phyloP scores from a whole-genome alignment of 1,140 invertebrate genomes.

The Oncopeltus fasciatus region DNA sequence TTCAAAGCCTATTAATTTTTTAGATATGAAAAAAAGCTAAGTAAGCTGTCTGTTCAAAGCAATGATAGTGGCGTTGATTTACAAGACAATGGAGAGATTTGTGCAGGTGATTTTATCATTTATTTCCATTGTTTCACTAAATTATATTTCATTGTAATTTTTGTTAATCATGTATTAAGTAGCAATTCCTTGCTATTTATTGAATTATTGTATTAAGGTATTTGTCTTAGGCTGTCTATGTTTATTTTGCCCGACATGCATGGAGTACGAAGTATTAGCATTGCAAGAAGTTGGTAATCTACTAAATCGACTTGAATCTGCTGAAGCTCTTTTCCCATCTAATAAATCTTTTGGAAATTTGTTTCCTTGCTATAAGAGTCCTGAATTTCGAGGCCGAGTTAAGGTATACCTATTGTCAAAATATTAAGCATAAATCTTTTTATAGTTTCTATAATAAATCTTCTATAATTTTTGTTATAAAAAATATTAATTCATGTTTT shows the following conservation, averaged over 20 bases:
- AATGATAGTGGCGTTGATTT: constrained; percentile 29
- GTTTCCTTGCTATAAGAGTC: constrained; percentile 52
- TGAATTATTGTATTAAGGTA: too few relatives aligned
- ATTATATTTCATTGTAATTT: not conserved
- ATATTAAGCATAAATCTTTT: not conserved
- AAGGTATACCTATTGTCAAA: constrained; percentile 30
- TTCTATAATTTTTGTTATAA: too few relatives aligned
- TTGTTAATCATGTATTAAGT: too few relatives aligned
- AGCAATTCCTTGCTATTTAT: too few relatives aligned
- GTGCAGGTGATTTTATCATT: not conserved
- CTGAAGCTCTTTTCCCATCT: constrained; percentile 70
- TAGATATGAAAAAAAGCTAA: constrained; percentile 18
- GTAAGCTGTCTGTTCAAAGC: constrained; percentile 22
- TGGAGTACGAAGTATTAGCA: constrained; percentile 50
- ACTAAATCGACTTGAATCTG: constrained; percentile 54
- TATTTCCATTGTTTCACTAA: not conserved
- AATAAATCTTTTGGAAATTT: constrained; percentile 57
- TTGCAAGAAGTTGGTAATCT: constrained; percentile 56
- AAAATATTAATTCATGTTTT: too few relatives aligned
- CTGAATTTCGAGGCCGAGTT: constrained; percentile 48
- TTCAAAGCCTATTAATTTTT: too few relatives aligned
- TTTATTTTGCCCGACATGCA: constrained; percentile 52
- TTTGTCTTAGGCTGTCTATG: constrained; percentile 44
- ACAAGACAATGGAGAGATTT: not conserved
- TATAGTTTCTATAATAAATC: too few relatives aligned